These are phyloP conservation scores for Scelioninae gen. 1 DNA, from an alignment of 2,888 invertebrate species.

Conservation along the genomic window DNA sequence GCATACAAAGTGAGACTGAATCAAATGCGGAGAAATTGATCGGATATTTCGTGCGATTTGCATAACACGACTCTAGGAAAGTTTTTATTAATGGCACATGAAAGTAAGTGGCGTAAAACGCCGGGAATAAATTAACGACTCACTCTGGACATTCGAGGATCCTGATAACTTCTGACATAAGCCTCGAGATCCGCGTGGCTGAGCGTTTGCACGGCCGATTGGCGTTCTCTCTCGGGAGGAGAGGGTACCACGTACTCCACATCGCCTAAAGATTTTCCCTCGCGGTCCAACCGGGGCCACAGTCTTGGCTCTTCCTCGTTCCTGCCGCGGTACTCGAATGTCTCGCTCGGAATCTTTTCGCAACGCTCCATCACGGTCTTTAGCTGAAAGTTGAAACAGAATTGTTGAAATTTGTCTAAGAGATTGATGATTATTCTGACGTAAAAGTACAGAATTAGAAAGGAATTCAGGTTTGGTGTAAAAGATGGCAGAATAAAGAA, in stretches of 20 bases:
- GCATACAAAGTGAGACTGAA: background rate
- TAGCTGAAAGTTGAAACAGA: constrained; percentile 84
- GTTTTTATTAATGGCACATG: constrained; percentile 22
- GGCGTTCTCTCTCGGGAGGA: constrained; percentile 88
- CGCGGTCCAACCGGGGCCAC: constrained; percentile 87
- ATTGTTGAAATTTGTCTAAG: constrained; percentile 49
- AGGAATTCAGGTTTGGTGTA: too few relatives aligned
- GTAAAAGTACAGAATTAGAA: background rate
- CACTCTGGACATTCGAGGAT: constrained; percentile 83
- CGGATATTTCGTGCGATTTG: constrained; percentile 21
- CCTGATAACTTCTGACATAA: constrained; percentile 88
- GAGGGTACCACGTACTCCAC: constrained; percentile 89
- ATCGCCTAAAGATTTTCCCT: constrained; percentile 87
- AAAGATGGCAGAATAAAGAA: constrained; percentile 22
- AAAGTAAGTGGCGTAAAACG: constrained; percentile 41
- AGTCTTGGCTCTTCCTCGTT: constrained; percentile 83
- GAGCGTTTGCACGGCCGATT: constrained; percentile 81
- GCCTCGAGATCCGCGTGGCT: constrained; percentile 90
- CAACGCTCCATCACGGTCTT: constrained; percentile 90
- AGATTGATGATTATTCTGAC: constrained; percentile 51
- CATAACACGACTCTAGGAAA: constrained; percentile 13
- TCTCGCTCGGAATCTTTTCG: constrained; percentile 87
- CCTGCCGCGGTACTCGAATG: constrained; percentile 85
- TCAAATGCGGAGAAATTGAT: constrained; percentile 28
- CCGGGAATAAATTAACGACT: constrained; percentile 55